Base-by-base conservation (phyloP, 2,888 invertebrate genomes). In the Trachelus stipa region DNA sequence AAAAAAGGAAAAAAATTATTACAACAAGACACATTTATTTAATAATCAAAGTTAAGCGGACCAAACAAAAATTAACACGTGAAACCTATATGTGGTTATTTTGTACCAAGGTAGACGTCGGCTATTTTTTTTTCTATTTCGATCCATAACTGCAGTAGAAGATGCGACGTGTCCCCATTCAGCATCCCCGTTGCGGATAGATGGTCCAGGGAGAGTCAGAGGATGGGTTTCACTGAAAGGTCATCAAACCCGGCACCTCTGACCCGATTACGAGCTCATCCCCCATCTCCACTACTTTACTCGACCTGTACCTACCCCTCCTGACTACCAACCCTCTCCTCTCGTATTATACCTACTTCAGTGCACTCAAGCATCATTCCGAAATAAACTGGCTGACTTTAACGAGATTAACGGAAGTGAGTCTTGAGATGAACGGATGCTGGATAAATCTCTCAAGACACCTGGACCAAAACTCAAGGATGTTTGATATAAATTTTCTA, bases 251-350 rank as follows among this genome's bases (percentile, higher is more conserved):
- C 82, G 80, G 79, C 80, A 85, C 81, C 85, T 86, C 85, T 86
- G 87, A 87, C 87, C 85, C 84, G 85, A 86, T 85, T 87, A 86
- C 83, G 79, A 82, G 79, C 79, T 78, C 56, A 23, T 15, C 23
- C 56, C 23, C 56, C 23, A 9, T 15, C 23, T 56, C 23, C 23
- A 23, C 23, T 56, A 56, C 56, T 56, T 56, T 56, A 9, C 56
- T 9, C 56, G 56, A 56, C 56, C 56, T 56, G 6, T 2, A 56
- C 23, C 23, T 23, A 23, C 23, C 56, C 56, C 56, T 23, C 9
- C 2, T 23, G 9, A 23, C 23, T 56, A 56, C 23, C 56, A 23
- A 23, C 56, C 56, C 56, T 56, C 23, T 6, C 9, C 23, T 0
- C 56, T 23, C 23, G 15, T 56, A 23, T 2, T 56, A 56, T 23